phyloP scores from a whole-genome alignment of 2,113 vertebrate genomes.

The Odocoileus hemionus region DNA sequence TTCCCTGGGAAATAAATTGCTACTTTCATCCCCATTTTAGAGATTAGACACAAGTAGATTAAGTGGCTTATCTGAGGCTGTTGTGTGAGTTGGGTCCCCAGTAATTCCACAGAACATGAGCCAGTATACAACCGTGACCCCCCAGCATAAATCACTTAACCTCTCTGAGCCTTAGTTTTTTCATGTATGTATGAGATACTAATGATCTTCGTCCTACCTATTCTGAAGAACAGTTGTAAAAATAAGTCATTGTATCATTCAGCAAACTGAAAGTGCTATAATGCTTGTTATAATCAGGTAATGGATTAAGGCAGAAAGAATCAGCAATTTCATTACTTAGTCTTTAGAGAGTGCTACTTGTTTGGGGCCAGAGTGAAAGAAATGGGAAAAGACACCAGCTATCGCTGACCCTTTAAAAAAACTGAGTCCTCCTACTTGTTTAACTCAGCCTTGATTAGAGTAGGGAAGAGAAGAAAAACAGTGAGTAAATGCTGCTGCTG shows the following conservation, averaged over 20 bases:
- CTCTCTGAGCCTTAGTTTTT: background rate
- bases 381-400: background rate
- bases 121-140: background rate
- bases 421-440: background rate
- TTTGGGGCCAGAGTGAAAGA: background rate
- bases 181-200: background rate
- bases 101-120: background rate
- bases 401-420: background rate
- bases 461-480: background rate
- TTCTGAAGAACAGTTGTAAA: background rate
- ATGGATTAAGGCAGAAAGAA: background rate
- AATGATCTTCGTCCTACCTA: background rate
- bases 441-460: background rate
- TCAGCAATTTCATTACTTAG: background rate
- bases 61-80: conserved; percentile 38
- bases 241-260: background rate
- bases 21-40: conserved; percentile 35
- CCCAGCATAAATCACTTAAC: background rate
- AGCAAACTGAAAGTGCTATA: background rate
- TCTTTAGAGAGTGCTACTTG: background rate
- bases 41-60: conserved; percentile 47
- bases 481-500: background rate
- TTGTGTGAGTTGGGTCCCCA: conserved; percentile 3
- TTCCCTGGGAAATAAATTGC: conserved; percentile 43
- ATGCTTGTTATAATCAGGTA: background rate